Evolutionary conservation across 2,797 vertebrate species (phyloP).

Genomic region (Corythornis leucogaster): DNA sequence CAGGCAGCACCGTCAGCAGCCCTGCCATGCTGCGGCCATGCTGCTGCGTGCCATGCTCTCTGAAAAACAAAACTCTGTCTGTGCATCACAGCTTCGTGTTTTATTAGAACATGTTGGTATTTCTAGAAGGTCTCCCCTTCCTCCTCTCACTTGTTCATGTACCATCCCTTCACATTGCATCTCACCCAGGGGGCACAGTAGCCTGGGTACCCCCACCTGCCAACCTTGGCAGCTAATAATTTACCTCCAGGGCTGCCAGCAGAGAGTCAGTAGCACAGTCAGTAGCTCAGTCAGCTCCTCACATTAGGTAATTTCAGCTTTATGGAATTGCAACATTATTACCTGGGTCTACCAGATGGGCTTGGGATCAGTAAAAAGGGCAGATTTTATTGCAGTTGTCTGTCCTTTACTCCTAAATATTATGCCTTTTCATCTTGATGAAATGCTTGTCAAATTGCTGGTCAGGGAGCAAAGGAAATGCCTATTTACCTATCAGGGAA

Average conservation of each 20-base stretch:
- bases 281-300: not conserved
- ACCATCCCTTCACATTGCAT: not conserved
- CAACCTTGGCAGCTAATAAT: not conserved
- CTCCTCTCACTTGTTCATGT: not conserved
- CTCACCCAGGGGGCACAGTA: fast-evolving
- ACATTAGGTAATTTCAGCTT: not conserved
- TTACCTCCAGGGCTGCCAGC: fast-evolving
- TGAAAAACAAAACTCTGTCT: not conserved
- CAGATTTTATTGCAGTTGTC: not conserved
- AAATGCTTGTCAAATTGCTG: not conserved
- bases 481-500: not conserved
- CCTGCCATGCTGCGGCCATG: fast-evolving
- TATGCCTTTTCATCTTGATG: not conserved
- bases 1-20: not conserved
- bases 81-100: fast-evolving
- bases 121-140: not conserved
- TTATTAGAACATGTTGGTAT: not conserved
- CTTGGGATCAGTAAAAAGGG: not conserved
- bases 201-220: fast-evolving
- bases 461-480: not conserved
- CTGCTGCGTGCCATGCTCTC: fast-evolving
- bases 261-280: fast-evolving
- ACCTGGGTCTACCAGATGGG: not conserved
- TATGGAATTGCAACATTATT: not conserved
- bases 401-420: not conserved